These are phyloP conservation scores for Hipparchia semele DNA, from an alignment of 2,888 invertebrate species.

Conservation along the genomic window DNA sequence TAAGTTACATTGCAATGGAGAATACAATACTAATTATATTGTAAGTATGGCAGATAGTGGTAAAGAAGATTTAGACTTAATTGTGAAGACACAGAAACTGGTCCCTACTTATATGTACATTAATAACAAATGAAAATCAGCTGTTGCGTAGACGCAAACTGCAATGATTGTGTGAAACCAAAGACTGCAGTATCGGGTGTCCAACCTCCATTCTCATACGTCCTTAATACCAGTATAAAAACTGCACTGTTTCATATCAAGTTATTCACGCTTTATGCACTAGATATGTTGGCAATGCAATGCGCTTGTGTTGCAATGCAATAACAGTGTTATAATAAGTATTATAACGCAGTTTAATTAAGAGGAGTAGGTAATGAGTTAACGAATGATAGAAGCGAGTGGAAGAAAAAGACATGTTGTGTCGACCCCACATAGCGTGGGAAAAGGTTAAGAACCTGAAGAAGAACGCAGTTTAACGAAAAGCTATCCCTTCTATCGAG, in stretches of 20 bases:
- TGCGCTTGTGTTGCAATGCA: conserved; percentile 7
- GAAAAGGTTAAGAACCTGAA: too few relatives aligned
- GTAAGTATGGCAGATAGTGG: too few relatives aligned
- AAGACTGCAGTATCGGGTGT: conserved; percentile 64
- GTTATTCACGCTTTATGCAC: conserved; percentile 31
- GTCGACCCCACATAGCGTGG: too few relatives aligned
- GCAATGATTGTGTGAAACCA: conserved; percentile 70
- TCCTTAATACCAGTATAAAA: conserved; percentile 36
- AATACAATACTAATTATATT: too few relatives aligned
- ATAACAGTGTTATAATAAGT: background rate
- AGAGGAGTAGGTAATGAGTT: too few relatives aligned
- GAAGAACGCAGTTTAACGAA: background rate
- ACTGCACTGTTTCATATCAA: conserved; percentile 36
- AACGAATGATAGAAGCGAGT: too few relatives aligned
- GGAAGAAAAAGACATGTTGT: too few relatives aligned
- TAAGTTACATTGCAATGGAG: too few relatives aligned
- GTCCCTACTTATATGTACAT: background rate
- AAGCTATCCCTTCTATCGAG: too few relatives aligned
- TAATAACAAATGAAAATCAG: conserved; percentile 48
- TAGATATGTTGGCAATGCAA: conserved; percentile 18
- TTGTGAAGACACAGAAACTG: background rate
- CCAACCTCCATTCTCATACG: conserved; percentile 60
- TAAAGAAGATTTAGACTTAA: background rate
- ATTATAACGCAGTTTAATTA: background rate
- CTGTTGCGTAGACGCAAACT: conserved; percentile 49